Percentiles rank a stretch among this genome's conserved stretches.
Evolutionary conservation across 2,888 invertebrate species (phyloP).

Genomic region (Drosophila rubida): DNA sequence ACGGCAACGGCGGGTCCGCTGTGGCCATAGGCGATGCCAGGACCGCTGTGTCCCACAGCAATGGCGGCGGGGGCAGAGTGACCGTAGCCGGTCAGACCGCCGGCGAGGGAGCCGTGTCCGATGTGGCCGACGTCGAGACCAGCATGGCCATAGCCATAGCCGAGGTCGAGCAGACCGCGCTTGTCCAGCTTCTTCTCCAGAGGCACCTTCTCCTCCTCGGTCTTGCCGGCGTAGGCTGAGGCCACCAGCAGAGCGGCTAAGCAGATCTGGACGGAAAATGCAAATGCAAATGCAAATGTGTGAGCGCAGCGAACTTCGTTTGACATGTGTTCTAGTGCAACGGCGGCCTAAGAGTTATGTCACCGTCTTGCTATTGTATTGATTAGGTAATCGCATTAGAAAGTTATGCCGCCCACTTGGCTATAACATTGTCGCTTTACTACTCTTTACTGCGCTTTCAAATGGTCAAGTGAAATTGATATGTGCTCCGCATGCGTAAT

Average conservation of each 20-base stretch:
- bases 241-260: conserved; percentile 91
- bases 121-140: conserved; percentile 91
- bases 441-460: conserved; percentile 54
- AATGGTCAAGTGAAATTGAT: conserved; percentile 74
- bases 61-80: conserved; percentile 76
- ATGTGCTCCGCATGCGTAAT: conserved; percentile 66
- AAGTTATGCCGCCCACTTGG: conserved; percentile 66
- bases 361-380: conserved; percentile 1
- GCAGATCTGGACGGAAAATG: conserved; percentile 86
- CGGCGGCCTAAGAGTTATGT: conserved; percentile 18
- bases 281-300: neutral
- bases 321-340: conserved; percentile 42
- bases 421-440: conserved; percentile 34
- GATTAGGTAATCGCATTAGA: conserved; percentile 72
- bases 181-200: conserved; percentile 92
- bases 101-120: conserved; percentile 87
- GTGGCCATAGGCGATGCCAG: conserved; percentile 74
- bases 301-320: no score
- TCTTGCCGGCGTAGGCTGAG: conserved; percentile 88
- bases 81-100: conserved; percentile 65
- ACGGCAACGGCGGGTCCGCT: conserved; percentile 67
- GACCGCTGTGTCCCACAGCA: conserved; percentile 78
- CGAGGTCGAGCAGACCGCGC: conserved; percentile 91
- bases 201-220: conserved; percentile 86
- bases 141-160: conserved; percentile 91